A percentile compares a stretch with the other conserved stretches of the same genome.
Evolutionary conservation across 2,888 invertebrate genomes (phyloP).

Genomic region (Lordiphosa andalusiaca): DNA sequence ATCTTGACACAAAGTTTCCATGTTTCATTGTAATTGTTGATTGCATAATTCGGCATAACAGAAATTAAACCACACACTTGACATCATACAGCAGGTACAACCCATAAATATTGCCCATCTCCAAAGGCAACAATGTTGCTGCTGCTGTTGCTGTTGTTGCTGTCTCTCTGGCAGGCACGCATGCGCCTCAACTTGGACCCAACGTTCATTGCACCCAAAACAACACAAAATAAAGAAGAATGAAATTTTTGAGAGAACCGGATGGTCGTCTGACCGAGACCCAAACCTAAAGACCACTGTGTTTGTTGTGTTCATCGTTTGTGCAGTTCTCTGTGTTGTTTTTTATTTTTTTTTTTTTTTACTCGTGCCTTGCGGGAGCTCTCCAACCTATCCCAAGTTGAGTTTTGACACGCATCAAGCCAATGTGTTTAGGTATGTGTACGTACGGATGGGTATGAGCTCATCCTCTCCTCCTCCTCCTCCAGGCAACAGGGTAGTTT

Average conservation of each 20-base stretch:
- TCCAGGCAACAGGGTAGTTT: constrained; percentile 51
- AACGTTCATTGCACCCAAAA: constrained; percentile 73
- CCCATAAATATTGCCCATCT: constrained; percentile 30
- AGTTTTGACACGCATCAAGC: constrained; percentile 77
- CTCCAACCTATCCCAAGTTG: constrained; percentile 79
- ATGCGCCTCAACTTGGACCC: constrained; percentile 18
- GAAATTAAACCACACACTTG: not conserved
- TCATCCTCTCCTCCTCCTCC: constrained; percentile 14
- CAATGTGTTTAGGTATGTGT: constrained; percentile 7
- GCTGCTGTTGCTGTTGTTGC: constrained; percentile 19
- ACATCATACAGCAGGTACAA: not conserved
- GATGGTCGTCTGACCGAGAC: constrained; percentile 64
- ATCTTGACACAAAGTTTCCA: too few relatives aligned
- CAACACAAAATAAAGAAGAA: constrained; percentile 55
- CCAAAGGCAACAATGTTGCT: constrained; percentile 34
- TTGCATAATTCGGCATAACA: constrained; percentile 7
- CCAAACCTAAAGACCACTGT: constrained; percentile 45
- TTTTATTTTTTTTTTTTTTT: constrained; percentile 31
- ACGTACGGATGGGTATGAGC: constrained; percentile 16
- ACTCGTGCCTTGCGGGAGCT: constrained; percentile 67
- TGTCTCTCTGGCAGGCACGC: constrained; percentile 1
- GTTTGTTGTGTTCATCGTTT: constrained; percentile 13
- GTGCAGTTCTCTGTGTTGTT: constrained; percentile 21
- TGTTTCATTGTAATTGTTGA: not conserved
- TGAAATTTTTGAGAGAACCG: constrained; percentile 68